Evolutionary conservation across 2,888 invertebrate genomes (phyloP).

Genomic region (Nysson spinosus): DNA sequence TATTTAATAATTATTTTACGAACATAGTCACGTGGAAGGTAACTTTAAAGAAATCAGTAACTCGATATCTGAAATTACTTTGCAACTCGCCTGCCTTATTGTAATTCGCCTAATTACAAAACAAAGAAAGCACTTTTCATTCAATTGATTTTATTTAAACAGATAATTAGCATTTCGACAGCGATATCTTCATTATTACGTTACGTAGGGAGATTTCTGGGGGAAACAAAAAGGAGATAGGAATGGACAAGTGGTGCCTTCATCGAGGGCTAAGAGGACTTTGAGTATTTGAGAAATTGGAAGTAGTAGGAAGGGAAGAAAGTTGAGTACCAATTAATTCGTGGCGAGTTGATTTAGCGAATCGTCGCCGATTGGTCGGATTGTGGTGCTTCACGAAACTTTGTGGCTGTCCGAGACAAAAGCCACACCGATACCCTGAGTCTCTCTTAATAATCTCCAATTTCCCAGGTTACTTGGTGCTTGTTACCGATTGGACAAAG

Average conservation of each 20-base stretch:
- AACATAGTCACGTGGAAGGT: too few relatives aligned
- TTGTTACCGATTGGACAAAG: conserved; percentile 34
- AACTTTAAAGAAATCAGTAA: too few relatives aligned
- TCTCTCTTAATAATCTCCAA: conserved; percentile 53
- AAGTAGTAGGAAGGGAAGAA: conserved; percentile 32
- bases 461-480: conserved; percentile 37
- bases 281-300: conserved; percentile 34
- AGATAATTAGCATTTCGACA: neutral
- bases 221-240: conserved; percentile 1
- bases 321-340: conserved; percentile 62
- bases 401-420: conserved; percentile 53
- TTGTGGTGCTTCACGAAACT: conserved; percentile 57
- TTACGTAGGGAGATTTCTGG: neutral
- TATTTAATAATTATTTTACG: too few relatives aligned
- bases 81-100: too few relatives aligned
- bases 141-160: neutral
- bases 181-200: neutral
- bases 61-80: too few relatives aligned
- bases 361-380: conserved; percentile 60
- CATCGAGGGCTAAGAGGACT: conserved; percentile 33
- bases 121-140: too few relatives aligned
- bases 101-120: too few relatives aligned
- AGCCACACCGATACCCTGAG: conserved; percentile 44
- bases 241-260: conserved; percentile 28
- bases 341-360: conserved; percentile 59